A percentile compares a stretch with the other conserved stretches of the same genome.
Evolutionary conservation across 1,140 invertebrate species (phyloP).

Genomic region (Diorhabda sublineata): DNA sequence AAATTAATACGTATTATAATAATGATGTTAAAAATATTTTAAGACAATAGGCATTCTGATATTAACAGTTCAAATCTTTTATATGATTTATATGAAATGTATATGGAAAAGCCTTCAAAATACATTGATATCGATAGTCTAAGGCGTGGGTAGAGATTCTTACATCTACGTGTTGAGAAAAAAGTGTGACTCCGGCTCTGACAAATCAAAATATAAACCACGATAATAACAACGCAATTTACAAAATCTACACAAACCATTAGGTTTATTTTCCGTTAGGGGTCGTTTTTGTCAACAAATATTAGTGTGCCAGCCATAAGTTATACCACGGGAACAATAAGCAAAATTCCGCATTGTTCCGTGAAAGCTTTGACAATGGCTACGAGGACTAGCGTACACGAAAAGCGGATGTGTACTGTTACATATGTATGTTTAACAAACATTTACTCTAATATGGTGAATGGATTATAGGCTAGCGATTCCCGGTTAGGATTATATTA

Average conservation of each 20-base stretch:
- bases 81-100: too few species aligned
- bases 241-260: not conserved
- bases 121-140: too few species aligned
- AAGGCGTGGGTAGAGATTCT: too few species aligned
- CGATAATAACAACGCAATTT: not conserved
- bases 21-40: too few species aligned
- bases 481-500: not conserved
- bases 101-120: too few species aligned
- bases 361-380: constrained; percentile 6
- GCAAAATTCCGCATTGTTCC: constrained; percentile 12
- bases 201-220: too few species aligned
- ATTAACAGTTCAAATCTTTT: too few species aligned
- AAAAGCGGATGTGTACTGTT: constrained; percentile 8
- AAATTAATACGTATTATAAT: too few species aligned
- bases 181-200: too few species aligned
- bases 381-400: constrained; percentile 10
- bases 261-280: constrained; percentile 1
- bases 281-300: constrained; percentile 12
- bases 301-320: constrained; percentile 5
- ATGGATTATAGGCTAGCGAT: constrained; percentile 7
- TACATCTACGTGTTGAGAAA: too few species aligned
- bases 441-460: constrained; percentile 11
- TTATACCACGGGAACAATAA: constrained; percentile 12
- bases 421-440: constrained; percentile 13
- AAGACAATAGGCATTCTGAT: too few species aligned